A percentile compares a stretch with the other conserved stretches of the same genome.
phyloP scores from a whole-genome alignment of 35 echinoderm and acorn worm genomes.

The Apostichopus parvimensis region DNA sequence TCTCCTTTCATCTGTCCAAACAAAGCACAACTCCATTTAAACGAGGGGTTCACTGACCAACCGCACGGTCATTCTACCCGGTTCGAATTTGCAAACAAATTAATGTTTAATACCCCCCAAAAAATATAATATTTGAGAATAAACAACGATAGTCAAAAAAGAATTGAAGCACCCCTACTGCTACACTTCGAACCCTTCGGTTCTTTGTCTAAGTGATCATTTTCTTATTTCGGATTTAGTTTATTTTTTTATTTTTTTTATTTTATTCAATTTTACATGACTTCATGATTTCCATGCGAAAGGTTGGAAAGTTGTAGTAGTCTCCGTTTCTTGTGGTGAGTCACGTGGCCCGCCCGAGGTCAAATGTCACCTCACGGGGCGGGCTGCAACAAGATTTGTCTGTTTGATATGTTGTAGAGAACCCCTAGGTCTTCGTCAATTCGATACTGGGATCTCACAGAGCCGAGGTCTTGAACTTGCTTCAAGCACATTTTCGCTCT shows the following conservation, averaged over 20 bases:
- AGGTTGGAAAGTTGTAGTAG: too few relatives aligned
- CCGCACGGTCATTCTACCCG: constrained; percentile 23
- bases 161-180: constrained; percentile 17
- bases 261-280: not conserved
- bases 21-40: too few relatives aligned
- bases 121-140: not conserved
- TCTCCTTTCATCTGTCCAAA: too few relatives aligned
- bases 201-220: constrained; percentile 16
- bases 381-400: not conserved
- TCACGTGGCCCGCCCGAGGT: constrained; percentile 17
- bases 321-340: not conserved
- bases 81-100: constrained; percentile 1
- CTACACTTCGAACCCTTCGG: not conserved
- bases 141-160: not conserved
- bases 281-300: not conserved
- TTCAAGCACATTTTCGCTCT: not conserved
- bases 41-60: constrained; percentile 21
- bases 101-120: constrained; percentile 10
- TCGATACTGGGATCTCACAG: not conserved
- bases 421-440: not conserved
- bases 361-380: constrained; percentile 30
- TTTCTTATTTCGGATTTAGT: not conserved
- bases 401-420: not conserved
- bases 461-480: constrained; percentile 39
- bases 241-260: too few relatives aligned